Conservation (phyloP, 2,888 invertebrate species). For the Helobdella robusta region DNA sequence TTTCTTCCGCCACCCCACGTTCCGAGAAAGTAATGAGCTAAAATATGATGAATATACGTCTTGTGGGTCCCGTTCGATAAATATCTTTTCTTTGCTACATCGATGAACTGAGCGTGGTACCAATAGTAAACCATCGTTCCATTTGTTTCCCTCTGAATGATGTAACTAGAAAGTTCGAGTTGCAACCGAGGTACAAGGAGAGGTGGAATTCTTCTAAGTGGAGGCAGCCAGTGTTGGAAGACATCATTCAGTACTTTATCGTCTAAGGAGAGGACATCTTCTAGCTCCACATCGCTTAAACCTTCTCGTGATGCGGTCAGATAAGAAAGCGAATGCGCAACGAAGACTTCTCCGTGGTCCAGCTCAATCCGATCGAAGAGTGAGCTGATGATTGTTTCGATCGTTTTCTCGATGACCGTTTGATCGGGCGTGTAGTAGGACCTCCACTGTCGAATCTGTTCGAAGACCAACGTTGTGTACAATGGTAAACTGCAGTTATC, state of each 20-base stretch:
- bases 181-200: constrained; percentile 36
- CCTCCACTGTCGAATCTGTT: constrained; percentile 36
- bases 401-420: constrained; percentile 33
- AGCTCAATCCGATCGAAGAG: constrained; percentile 37
- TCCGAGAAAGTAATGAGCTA: constrained; percentile 45
- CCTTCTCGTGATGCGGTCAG: constrained; percentile 38
- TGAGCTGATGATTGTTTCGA: constrained; percentile 38
- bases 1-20: constrained; percentile 40
- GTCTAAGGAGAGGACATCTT: constrained; percentile 37
- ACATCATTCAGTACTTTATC: constrained; percentile 37
- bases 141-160: constrained; percentile 37
- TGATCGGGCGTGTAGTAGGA: constrained; percentile 32
- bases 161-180: constrained; percentile 35
- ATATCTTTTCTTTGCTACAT: constrained; percentile 33
- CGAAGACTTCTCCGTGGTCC: constrained; percentile 35
- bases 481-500: constrained; percentile 37
- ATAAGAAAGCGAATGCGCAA: constrained; percentile 36
- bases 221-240: constrained; percentile 39
- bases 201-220: constrained; percentile 40
- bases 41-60: constrained; percentile 37
- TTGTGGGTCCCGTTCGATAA: constrained; percentile 28
- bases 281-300: constrained; percentile 37
- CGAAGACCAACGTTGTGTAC: constrained; percentile 37
- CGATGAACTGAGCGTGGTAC: constrained; percentile 37
- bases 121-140: constrained; percentile 36